Percentiles rank a stretch among this genome's conserved stretches.
These are phyloP conservation scores for Tipula lateralis DNA, from an alignment of 2,888 invertebrate genomes.

Conservation along the genomic window DNA sequence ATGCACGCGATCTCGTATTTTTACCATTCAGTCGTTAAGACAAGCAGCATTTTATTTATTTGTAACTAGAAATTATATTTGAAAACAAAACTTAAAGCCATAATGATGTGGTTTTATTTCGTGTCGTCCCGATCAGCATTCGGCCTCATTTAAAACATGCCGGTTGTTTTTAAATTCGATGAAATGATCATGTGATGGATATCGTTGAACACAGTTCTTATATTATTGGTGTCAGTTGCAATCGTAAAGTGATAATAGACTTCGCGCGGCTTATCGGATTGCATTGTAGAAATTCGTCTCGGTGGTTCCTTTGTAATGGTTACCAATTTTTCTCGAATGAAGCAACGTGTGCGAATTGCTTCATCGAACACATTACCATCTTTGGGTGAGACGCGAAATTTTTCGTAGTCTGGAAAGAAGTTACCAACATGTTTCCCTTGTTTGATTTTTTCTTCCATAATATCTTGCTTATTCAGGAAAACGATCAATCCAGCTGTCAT, in stretches of 20 bases:
- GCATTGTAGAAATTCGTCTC: constrained; percentile 45
- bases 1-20: background rate
- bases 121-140: background rate
- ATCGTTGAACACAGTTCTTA: constrained; percentile 66
- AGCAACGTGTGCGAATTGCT: constrained; percentile 61
- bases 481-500: constrained; percentile 70
- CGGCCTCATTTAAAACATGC: constrained; percentile 37
- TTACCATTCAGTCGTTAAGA: background rate
- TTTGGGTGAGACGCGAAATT: constrained; percentile 51
- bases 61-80: background rate
- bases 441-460: constrained; percentile 66
- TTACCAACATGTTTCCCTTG: constrained; percentile 59
- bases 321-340: constrained; percentile 62
- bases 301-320: constrained; percentile 55
- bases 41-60: background rate
- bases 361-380: constrained; percentile 54
- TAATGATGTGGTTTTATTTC: background rate
- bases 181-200: constrained; percentile 63
- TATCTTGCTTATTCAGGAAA: constrained; percentile 78
- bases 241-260: constrained; percentile 71
- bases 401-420: constrained; percentile 62
- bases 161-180: constrained; percentile 50
- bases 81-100: background rate
- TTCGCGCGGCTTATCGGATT: constrained; percentile 51
- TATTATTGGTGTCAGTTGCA: constrained; percentile 70